Evolutionary conservation across 2,888 invertebrate species (phyloP), one percentile per base, ranked within the genome.

Genomic region (Kryphioiulus occultus): DNA sequence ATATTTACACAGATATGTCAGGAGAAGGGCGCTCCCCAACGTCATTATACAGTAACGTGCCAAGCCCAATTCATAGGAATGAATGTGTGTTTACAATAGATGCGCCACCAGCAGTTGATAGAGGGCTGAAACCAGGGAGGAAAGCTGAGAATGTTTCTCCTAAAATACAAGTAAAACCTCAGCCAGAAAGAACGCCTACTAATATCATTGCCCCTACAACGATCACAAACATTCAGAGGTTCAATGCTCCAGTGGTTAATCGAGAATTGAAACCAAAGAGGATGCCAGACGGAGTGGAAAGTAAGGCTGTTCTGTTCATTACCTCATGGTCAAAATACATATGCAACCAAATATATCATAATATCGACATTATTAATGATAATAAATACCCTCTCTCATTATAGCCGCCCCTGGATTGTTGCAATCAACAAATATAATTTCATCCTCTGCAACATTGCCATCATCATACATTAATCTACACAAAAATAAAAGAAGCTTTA

Each of bases 71-170:
- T 91, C 90, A 87, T 90, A 89, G 89, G 17, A 87, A 89, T 59
- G 89, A 89, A 53, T 87, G 88, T 32, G 86, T 84, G 87, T 89
- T 88, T 82, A 83, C 87, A 32, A 26, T 88, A 22, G 32, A 47
- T 42, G 91, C 94, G 88, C 95, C 96, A 82, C 96, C 97, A 19
- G 94, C 94, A 53, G 96, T 97, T 39, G 95, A 97, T 91, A 94
- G 97, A 86, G 95, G 95, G 83, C 92, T 97, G 68, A 97, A 97
- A 92, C 97, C 97, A 9, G 44, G 85, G 42, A 30, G 87, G 42
- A 39, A 53, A 39, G 85, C 47, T 17, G 35, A 30, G 10, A 35
- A 9, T 44, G 32, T 35, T 10, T 68, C 87, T 26, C 84, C 42
- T 0, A 22, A 32, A 32, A 19, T 19, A 26, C 84, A 83, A 26